Evolutionary conservation across 2,888 invertebrate species (phyloP).

Genomic region (Drosophila meridionalis): DNA sequence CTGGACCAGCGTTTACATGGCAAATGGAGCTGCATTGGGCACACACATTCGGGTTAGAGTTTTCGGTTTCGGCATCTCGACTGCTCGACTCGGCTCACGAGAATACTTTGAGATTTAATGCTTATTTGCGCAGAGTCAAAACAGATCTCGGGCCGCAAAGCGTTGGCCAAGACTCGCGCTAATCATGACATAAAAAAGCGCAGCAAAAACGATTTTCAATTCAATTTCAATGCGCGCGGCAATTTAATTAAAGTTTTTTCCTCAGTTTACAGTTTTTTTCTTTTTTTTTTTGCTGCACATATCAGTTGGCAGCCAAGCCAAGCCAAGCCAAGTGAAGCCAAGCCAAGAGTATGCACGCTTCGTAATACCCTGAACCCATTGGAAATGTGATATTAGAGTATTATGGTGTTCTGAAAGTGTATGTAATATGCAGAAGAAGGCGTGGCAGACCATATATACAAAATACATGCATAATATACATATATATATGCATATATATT

Average conservation of each 20-base stretch:
- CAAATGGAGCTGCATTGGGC: constrained; percentile 17
- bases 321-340: background rate
- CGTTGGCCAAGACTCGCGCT: constrained; percentile 48
- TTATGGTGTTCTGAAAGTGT: background rate
- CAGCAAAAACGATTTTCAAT: constrained; percentile 80
- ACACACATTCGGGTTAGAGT: constrained; percentile 12
- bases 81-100: constrained; percentile 14
- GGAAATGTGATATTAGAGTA: background rate
- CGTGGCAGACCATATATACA: background rate
- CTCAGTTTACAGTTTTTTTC: background rate
- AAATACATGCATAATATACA: too few relatives aligned
- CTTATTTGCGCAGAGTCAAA: constrained; percentile 81
- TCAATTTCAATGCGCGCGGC: constrained; percentile 75
- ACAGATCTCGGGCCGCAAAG: constrained; percentile 65
- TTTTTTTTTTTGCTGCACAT: background rate
- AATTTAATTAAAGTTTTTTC: constrained; percentile 72
- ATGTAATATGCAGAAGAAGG: background rate
- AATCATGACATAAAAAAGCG: constrained; percentile 82
- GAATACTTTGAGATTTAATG: constrained; percentile 77
- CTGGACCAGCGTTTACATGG: constrained; percentile 16
- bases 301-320: background rate
- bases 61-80: constrained; percentile 35
- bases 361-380: background rate
- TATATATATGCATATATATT: too few relatives aligned
- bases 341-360: constrained; percentile 10